Percentiles rank a stretch among this genome's conserved stretches.
Evolutionary conservation across 2,888 invertebrate genomes (phyloP).

Genomic region (Loripinus fragilis): DNA sequence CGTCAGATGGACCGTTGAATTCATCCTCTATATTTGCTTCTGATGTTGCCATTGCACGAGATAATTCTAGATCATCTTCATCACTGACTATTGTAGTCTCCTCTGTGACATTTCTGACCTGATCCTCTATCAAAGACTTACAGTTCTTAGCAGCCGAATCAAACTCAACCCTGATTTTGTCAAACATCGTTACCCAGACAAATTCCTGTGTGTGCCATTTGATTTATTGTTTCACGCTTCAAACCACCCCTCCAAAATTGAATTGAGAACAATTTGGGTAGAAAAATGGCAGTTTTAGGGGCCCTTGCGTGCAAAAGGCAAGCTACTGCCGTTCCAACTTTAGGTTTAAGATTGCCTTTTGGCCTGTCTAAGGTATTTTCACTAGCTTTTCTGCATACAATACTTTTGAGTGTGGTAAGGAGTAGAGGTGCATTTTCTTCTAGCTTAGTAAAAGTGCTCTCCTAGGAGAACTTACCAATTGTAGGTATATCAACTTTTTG

Average conservation of each 20-base stretch:
- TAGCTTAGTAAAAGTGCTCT: slow-evolving; percentile 15
- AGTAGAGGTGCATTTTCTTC: slow-evolving; percentile 26
- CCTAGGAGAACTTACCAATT: slow-evolving; percentile 40
- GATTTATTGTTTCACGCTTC: slow-evolving; percentile 46
- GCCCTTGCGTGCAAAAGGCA: slow-evolving; percentile 23
- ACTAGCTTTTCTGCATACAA: slow-evolving; percentile 12
- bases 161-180: slow-evolving; percentile 27
- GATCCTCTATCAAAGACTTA: background rate
- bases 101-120: background rate
- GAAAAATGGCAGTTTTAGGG: slow-evolving; percentile 24
- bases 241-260: slow-evolving; percentile 48
- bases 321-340: slow-evolving; percentile 30
- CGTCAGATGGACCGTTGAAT: background rate
- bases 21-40: slow-evolving; percentile 28
- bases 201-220: slow-evolving; percentile 32
- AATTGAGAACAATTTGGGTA: slow-evolving; percentile 38
- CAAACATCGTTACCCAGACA: slow-evolving; percentile 36
- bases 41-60: no score
- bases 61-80: slow-evolving; percentile 27
- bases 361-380: slow-evolving; percentile 8
- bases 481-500: slow-evolving; percentile 26
- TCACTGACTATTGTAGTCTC: background rate
- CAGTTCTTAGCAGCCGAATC: background rate
- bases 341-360: slow-evolving; percentile 22
- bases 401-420: slow-evolving; percentile 16